A percentile compares a stretch with the other conserved stretches of the same genome.
phyloP scores from a whole-genome alignment of 2,888 invertebrate genomes.

The Microplitis manilae region DNA sequence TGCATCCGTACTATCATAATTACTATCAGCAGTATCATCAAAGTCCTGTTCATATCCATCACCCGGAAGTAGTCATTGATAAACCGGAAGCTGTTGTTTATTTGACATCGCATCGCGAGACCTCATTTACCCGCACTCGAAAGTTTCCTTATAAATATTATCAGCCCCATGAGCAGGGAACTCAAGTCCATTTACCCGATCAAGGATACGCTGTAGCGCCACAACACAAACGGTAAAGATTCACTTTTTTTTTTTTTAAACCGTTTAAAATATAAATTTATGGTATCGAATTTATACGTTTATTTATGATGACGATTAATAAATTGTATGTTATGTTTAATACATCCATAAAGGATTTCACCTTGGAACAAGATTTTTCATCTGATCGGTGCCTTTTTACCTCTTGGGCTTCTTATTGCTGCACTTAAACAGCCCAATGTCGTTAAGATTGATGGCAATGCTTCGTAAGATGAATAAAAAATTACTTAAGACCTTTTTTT shows the following conservation, averaged over 20 bases:
- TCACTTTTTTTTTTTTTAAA: conserved; percentile 21
- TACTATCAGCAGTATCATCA: conserved; percentile 31
- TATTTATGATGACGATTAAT: conserved; percentile 32
- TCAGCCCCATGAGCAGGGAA: conserved; percentile 48
- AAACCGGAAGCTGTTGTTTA: conserved; percentile 56
- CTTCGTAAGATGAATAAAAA: conserved; percentile 59
- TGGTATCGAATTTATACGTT: conserved; percentile 24
- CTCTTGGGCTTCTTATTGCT: conserved; percentile 81
- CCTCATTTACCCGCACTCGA: conserved; percentile 52
- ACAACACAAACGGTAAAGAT: conserved; percentile 43
- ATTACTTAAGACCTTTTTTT: background rate
- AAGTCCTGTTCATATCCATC: background rate
- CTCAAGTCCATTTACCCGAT: conserved; percentile 42
- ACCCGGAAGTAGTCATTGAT: conserved; percentile 19
- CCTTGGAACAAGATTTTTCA: conserved; percentile 79
- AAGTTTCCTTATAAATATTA: conserved; percentile 60
- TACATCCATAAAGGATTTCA: conserved; percentile 54
- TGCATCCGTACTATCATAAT: background rate
- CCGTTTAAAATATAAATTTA: background rate
- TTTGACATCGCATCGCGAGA: conserved; percentile 50
- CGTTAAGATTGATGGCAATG: conserved; percentile 73
- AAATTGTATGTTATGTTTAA: conserved; percentile 36
- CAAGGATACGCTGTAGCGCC: conserved; percentile 41
- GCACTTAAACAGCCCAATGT: conserved; percentile 79
- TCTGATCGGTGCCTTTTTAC: conserved; percentile 79